These are phyloP conservation scores for Drosophila bifasciata DNA, from an alignment of 1,140 invertebrate species.

Conservation along the genomic window DNA sequence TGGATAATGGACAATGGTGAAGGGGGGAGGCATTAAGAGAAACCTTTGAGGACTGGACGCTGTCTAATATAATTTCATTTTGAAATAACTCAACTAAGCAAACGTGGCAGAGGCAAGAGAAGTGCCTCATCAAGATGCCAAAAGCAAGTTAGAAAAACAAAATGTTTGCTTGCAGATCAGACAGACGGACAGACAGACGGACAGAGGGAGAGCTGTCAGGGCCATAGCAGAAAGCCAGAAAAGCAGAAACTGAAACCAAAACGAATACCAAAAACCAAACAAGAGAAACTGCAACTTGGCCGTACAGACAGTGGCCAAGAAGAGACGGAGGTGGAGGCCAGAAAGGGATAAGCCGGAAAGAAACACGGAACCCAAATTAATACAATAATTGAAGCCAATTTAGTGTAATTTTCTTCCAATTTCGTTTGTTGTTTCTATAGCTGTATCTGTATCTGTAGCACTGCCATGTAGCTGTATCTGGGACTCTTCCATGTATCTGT, in stretches of 20 bases:
- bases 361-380: slow-evolving; percentile 84
- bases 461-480: too few relatives aligned
- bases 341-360: slow-evolving; percentile 83
- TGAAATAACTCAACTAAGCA: slow-evolving; percentile 78
- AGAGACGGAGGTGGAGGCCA: slow-evolving; percentile 24
- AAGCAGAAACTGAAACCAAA: slow-evolving; percentile 23
- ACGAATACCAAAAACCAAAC: slow-evolving; percentile 13
- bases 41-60: slow-evolving; percentile 24
- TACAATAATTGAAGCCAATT: slow-evolving; percentile 84
- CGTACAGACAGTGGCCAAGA: slow-evolving; percentile 33
- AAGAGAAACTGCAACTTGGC: slow-evolving; percentile 40
- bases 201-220: slow-evolving; percentile 10
- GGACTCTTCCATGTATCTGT: too few relatives aligned
- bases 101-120: slow-evolving; percentile 14
- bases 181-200: not conserved
- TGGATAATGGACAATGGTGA: slow-evolving; percentile 13
- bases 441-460: slow-evolving; percentile 2
- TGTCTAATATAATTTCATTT: slow-evolving; percentile 72
- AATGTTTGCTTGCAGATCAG: slow-evolving; percentile 60
- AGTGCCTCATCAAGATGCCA: slow-evolving; percentile 73
- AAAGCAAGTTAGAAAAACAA: slow-evolving; percentile 74
- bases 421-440: slow-evolving; percentile 60
- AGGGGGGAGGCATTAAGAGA: not conserved
- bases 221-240: slow-evolving; percentile 33
- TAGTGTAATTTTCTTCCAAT: slow-evolving; percentile 82